A percentile compares a stretch with the other conserved stretches of the same genome.
Evolutionary conservation across 2,113 vertebrate species (phyloP).

Genomic region (Oenanthe melanoleuca): DNA sequence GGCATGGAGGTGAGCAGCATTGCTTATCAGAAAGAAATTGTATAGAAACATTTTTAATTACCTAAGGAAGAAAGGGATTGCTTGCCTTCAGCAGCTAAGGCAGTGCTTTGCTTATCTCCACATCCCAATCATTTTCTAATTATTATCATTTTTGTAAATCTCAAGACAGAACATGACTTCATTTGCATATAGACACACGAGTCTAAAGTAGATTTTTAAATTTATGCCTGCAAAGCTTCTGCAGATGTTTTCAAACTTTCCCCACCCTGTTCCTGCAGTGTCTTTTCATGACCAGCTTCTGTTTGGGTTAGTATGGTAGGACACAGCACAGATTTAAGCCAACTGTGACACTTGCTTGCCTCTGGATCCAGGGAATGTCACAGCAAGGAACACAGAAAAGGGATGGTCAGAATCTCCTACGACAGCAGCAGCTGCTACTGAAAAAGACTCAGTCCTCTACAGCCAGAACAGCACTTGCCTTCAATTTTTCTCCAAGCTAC

Average conservation of each 20-base stretch:
- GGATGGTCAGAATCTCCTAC: not conserved
- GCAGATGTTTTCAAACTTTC: constrained; percentile 20
- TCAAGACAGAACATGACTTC: not conserved
- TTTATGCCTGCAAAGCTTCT: not conserved
- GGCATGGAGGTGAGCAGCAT: not conserved
- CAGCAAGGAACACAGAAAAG: not conserved
- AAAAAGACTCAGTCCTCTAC: not conserved
- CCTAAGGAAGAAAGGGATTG: not conserved
- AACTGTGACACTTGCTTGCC: not conserved
- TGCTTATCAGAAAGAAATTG: not conserved
- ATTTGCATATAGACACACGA: not conserved
- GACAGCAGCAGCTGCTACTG: constrained; percentile 55
- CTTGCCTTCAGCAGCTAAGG: not conserved
- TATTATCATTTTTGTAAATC: not conserved
- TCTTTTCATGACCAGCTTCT: not conserved
- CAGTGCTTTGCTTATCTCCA: not conserved
- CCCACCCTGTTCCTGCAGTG: not conserved
- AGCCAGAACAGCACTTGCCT: not conserved
- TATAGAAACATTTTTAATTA: not conserved
- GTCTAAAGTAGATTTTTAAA: not conserved
- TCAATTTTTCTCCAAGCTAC: not conserved
- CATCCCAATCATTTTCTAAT: not conserved
- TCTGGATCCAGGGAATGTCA: constrained; percentile 19
- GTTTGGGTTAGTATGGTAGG: not conserved
- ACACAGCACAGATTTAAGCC: not conserved